These are phyloP conservation scores for Sminthurinus aureus DNA, from an alignment of 2,888 invertebrate species.

Conservation along the genomic window DNA sequence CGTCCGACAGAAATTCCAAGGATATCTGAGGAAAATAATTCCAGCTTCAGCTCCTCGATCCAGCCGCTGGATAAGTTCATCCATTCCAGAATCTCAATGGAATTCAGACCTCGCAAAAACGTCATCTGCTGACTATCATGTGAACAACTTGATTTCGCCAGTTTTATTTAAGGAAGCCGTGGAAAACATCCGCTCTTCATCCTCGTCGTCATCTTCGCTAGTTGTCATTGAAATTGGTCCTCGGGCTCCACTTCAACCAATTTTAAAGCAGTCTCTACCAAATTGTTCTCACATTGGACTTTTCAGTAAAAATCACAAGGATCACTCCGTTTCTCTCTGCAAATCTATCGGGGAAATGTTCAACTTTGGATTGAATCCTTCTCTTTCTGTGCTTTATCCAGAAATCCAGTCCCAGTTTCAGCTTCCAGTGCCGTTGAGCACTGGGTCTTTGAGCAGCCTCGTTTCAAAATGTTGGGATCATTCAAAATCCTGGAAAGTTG, in stretches of 20 bases:
- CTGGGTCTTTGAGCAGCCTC: conserved; percentile 81
- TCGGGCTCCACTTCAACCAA: conserved; percentile 66
- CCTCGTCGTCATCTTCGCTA: conserved; percentile 66
- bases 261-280: conserved; percentile 66
- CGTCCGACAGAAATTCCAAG: conserved; percentile 80
- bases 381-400: conserved; percentile 79
- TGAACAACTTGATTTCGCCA: conserved; percentile 66
- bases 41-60: conserved; percentile 66
- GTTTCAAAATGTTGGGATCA: conserved; percentile 63
- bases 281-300: conserved; percentile 65
- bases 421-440: conserved; percentile 86
- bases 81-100: conserved; percentile 66
- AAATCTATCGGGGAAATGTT: conserved; percentile 76
- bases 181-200: conserved; percentile 66
- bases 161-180: conserved; percentile 68
- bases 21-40: conserved; percentile 74
- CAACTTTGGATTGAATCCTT: conserved; percentile 77
- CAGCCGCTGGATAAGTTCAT: conserved; percentile 67
- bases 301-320: conserved; percentile 65
- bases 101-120: conserved; percentile 64
- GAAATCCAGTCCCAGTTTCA: too few relatives aligned
- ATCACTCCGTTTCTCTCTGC: conserved; percentile 70
- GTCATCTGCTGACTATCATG: conserved; percentile 69
- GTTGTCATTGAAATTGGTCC: too few relatives aligned
- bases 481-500: conserved; percentile 65